Conservation (phyloP, 2,113 vertebrate species). For the Lepisosteus oculatus region DNA sequence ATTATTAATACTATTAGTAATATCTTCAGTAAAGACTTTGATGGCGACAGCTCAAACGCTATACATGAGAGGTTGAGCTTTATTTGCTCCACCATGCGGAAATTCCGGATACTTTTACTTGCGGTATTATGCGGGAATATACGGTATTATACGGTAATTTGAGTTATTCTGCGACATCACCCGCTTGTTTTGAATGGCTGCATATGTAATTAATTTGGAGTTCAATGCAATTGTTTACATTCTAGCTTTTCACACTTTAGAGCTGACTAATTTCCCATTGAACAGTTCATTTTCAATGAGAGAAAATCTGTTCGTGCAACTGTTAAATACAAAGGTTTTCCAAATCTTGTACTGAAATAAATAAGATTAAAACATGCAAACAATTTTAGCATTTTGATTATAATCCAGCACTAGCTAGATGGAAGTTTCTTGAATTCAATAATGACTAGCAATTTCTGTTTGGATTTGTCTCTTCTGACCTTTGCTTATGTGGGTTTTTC, state of each 20-base stretch:
- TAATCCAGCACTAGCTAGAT: background rate
- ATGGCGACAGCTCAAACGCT: no score
- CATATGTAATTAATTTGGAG: no score
- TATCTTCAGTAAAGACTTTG: no score
- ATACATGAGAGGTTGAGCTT: no score
- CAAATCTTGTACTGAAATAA: constrained; percentile 21
- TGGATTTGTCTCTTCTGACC: constrained; percentile 37
- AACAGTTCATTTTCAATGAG: constrained; percentile 7
- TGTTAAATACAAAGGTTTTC: constrained; percentile 26
- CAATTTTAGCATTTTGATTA: background rate
- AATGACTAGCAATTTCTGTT: background rate
- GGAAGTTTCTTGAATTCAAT: no score
- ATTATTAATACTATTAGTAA: no score
- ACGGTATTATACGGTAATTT: background rate
- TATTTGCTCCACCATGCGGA: no score
- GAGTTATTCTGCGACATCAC: background rate
- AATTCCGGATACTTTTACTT: no score
- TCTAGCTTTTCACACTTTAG: constrained; percentile 23
- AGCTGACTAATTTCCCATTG: constrained; percentile 23
- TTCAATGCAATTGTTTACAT: no score
- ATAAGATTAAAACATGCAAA: constrained; percentile 9
- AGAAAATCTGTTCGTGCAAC: constrained; percentile 32
- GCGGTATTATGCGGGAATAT: no score
- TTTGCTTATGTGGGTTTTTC: background rate
- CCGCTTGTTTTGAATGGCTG: no score